Evolutionary conservation across 2,888 invertebrate species (phyloP), one percentile per base, ranked within the genome.

Genomic region (Gari tellinella): DNA sequence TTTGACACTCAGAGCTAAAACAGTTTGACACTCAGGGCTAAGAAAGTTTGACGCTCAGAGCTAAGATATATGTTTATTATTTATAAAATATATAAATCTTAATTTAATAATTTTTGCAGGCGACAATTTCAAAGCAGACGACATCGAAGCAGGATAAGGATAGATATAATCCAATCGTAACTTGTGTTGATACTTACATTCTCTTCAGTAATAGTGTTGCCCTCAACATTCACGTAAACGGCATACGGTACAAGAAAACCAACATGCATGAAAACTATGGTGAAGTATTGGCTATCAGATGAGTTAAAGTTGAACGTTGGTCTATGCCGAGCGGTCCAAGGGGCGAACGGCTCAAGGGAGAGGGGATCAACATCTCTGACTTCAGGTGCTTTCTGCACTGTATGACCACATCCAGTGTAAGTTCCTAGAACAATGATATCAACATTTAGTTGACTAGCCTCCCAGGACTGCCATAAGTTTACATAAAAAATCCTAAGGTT

Each of bases 211-310:
- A 81, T 43, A 40, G 77, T 61, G 37, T 70, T 68, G 2, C 75
- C 77, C 15, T 56, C 60, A 1, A 82, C 75, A 57, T 82, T 82
- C 40, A 75, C 41, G 23, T 75, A 80, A 7, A 75, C 60, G 12
- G 64, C 80, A 43, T 77, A 72, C 0, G 45, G 21, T 12, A 66
- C 45, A 1, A 52, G 21, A 38, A 62, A 56, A 3, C 74, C 77
- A 2, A 70, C 77, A 40, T 79, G 74, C 31, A 72, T 69, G 0
- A 75, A 51, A n/a, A 77, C 25, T 19, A 82, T 12, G 0, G 77
- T 66, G 26, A 66, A 82, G 12, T 55, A 31, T 21, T 64, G 38
- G 17, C 49, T 48, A 5, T 31, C 38, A 10, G 23, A 12, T 7
- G 41, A 17, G 15, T 37, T 15, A 61, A 61, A 68, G 51, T 31